Evolutionary conservation across 2,797 vertebrate genomes (phyloP).

Genomic region (Enteromius radiatus): DNA sequence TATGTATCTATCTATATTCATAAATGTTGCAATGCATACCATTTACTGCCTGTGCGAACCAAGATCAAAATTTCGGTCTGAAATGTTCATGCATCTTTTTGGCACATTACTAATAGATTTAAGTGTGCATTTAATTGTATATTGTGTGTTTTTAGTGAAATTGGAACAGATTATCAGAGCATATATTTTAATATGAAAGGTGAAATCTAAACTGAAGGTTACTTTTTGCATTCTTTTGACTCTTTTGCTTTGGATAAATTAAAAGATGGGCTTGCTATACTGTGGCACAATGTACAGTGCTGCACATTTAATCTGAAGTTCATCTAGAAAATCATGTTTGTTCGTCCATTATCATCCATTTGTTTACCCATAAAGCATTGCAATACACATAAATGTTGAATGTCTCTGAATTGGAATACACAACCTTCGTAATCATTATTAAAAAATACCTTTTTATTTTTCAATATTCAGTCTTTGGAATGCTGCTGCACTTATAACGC

Average conservation of each 20-base stretch:
- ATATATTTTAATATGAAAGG: constrained; percentile 12
- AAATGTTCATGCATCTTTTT: background rate
- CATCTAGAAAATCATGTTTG: background rate
- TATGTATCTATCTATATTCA: background rate
- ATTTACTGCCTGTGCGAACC: background rate
- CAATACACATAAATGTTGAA: background rate
- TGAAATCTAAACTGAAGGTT: background rate
- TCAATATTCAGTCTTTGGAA: background rate
- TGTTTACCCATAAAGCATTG: constrained; percentile 1
- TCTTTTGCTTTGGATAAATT: background rate
- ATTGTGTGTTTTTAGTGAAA: background rate
- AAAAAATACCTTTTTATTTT: background rate
- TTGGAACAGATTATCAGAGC: background rate
- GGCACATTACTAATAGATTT: background rate
- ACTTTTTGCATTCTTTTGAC: background rate
- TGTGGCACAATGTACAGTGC: background rate
- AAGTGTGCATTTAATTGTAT: background rate
- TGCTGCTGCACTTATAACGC: background rate
- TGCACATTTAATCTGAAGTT: constrained; percentile 3
- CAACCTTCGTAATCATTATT: background rate
- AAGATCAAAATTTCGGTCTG: background rate
- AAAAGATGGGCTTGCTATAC: background rate
- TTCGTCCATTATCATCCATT: background rate
- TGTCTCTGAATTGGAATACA: background rate
- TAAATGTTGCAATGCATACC: background rate